Evolutionary conservation across 2,113 vertebrate species (phyloP).

Genomic region (Clupea harengus): DNA sequence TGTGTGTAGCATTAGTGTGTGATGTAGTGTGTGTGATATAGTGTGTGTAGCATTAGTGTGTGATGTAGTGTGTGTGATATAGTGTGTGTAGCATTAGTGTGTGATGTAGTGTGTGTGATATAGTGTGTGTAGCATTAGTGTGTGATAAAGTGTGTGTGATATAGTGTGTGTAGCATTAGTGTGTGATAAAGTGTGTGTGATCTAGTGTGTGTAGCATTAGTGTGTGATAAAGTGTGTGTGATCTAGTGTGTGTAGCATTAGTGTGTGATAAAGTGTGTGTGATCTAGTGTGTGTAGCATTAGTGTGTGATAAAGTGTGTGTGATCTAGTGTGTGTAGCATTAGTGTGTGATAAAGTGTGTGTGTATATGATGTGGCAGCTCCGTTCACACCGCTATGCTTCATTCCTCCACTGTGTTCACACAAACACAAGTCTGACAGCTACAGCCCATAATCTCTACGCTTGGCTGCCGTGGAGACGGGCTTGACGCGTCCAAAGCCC

Average conservation of each 20-base stretch:
- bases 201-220: not conserved
- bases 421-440: conserved; percentile 3
- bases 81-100: too few species aligned
- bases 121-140: too few species aligned
- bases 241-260: too few species aligned
- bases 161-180: not conserved
- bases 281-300: too few species aligned
- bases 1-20: too few species aligned
- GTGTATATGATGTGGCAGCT: not conserved
- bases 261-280: not conserved
- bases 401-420: conserved; percentile 4
- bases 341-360: not conserved
- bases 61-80: too few species aligned
- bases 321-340: too few species aligned
- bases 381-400: not conserved
- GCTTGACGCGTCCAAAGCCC: not conserved
- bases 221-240: not conserved
- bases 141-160: too few species aligned
- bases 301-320: not conserved
- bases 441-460: conserved; percentile 10
- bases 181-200: too few species aligned
- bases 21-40: too few species aligned
- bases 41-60: too few species aligned
- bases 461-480: not conserved
- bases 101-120: too few species aligned